Evolutionary conservation across 2,888 invertebrate genomes (phyloP), one percentile per base, ranked within the genome.

Genomic region (Agrochola lychnidis): DNA sequence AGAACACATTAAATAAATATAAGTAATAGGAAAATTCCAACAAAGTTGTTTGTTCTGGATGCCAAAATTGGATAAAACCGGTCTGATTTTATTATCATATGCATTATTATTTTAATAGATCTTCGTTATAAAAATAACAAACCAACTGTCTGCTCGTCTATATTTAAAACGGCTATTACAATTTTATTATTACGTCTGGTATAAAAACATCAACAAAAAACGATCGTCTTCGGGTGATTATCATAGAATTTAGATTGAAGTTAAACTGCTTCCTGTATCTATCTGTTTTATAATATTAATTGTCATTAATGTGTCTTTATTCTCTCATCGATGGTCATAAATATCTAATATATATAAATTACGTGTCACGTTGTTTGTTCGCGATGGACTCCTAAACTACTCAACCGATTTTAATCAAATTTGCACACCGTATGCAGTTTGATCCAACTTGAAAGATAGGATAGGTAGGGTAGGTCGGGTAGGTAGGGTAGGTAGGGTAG

Each of bases 131-230:
- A 48, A 66, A 57, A 45, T 30, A 68, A 22, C 9, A 30, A 77
- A 56, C 10, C 40, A 16, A 48, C 36, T 36, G 25, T 53, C 25
- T 67, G 67, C 16, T 36, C 16, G 67, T 74, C 48, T 74, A 57
- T 68, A 9, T 75, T 40, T 64, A 75, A 69, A 80, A 56, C 59
- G 40, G 73, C 66, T 66, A 14, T 78, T 42, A 79, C 40, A 59
- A 56, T 59, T 76, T 81, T 57, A 79, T 81, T 81, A 64, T 12
- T 30, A 30, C 30, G n/a, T 25, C 25, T 75, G 0, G 2, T n/a
- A 53, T 14, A 64, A 61, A 82, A 81, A 78, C 57, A 5, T 25
- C 0, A 22, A 36, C 78, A 81, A 81, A 82, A 81, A 81, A 9
- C 45, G 4, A 5, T 69, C 53, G 48, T 76, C 77, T 80, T 57